Evolutionary conservation across 2,113 vertebrate species (phyloP), one percentile per base, ranked within the genome.

Genomic region (Rynchops niger): DNA sequence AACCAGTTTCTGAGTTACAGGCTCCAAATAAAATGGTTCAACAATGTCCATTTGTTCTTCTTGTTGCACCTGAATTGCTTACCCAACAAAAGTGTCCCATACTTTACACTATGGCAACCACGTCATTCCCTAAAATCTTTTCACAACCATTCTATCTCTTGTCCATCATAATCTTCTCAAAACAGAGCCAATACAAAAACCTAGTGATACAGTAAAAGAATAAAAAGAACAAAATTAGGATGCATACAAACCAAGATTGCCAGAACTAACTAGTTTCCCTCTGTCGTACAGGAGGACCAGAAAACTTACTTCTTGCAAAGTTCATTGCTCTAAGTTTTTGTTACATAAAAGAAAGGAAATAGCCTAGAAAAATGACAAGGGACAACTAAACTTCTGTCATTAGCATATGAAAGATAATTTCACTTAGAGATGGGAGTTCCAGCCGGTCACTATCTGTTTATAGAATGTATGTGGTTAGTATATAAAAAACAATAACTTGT

Each of bases 61-160:
- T 53, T 55, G 11, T 43, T 70, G 27, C 13, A 43, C 4, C 9
- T 58, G 27, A 74, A 30, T 53, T 72, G 16, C 12, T 70, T 49
- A 70, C 2, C 5, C 20, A 88, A 22, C 6, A 2, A n/a, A 63
- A 45, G 5, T 18, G 27, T 34, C 34, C 22, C 19, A 19, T 8
- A 27, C 3, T 26, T 63, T 4, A 18, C 6, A 5, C 7, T 14
- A 10, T 11, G 14, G 3, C 5, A 2, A 26, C 4, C 5, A 15
- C 49, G 12, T 11, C 6, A 1, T 8, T 62, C 10, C 42, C 36
- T 62, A 42, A 22, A 63, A 45, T 40, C 13, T 50, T 71, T 58
- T 49, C 7, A 72, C 7, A 62, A 36, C 2, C 2, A 9, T 36
- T 21, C 5, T 6, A 19, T 27, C 72, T 50, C 25, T 72, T 76